phyloP scores from a whole-genome alignment of 2,113 vertebrate species.

The Mormyrus iriodes region DNA sequence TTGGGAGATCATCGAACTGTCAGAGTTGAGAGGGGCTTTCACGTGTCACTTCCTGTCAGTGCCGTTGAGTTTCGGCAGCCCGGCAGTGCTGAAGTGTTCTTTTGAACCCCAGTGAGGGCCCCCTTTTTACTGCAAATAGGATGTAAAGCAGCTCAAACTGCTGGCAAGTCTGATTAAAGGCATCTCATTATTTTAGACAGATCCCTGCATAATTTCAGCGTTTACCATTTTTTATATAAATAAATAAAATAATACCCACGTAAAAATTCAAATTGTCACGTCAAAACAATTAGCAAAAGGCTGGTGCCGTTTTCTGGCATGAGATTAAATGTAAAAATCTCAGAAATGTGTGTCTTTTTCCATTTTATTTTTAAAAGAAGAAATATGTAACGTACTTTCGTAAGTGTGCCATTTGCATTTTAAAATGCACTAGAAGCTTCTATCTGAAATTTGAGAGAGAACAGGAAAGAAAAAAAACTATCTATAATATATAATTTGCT shows the following conservation, averaged over 20 bases:
- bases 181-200: constrained; percentile 27
- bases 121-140: constrained; percentile 22
- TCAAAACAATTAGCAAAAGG: constrained; percentile 19
- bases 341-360: constrained; percentile 10
- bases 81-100: constrained; percentile 10
- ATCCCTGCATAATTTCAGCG: constrained; percentile 16
- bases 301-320: constrained; percentile 12
- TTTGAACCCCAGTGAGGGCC: constrained; percentile 19
- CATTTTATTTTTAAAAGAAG: neutral
- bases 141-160: constrained; percentile 24
- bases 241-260: constrained; percentile 20
- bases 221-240: constrained; percentile 22
- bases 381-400: constrained; percentile 13
- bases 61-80: neutral
- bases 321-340: constrained; percentile 14
- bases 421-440: neutral
- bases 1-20: constrained; percentile 18
- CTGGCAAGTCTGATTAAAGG: constrained; percentile 23
- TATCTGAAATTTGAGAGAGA: neutral
- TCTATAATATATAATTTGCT: neutral
- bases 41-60: constrained; percentile 24
- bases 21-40: constrained; percentile 15
- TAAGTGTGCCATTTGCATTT: constrained; percentile 9
- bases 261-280: constrained; percentile 22
- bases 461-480: neutral